phyloP scores from a whole-genome alignment of 2,113 vertebrate species.

The Phodopus roborovskii region DNA sequence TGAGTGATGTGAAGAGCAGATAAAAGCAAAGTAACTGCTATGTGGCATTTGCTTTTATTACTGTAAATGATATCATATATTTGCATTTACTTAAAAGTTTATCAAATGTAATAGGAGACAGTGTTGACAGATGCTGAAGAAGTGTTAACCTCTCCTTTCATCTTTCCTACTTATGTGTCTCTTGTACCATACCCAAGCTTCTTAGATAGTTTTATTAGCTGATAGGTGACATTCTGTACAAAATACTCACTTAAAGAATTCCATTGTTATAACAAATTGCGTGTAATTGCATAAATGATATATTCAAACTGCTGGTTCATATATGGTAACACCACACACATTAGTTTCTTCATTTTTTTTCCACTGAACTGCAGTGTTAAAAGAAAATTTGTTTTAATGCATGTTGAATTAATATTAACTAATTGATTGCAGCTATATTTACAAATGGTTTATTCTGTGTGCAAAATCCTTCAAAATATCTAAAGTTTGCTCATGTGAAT shows the following conservation, averaged over 20 bases:
- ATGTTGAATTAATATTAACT: slow-evolving; percentile 64
- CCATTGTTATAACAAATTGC: slow-evolving; percentile 53
- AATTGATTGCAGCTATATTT: slow-evolving; percentile 55
- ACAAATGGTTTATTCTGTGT: slow-evolving; percentile 14
- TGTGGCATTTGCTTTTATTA: slow-evolving; percentile 80
- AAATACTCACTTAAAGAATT: slow-evolving; percentile 65
- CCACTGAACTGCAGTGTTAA: slow-evolving; percentile 49
- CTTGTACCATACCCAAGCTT: slow-evolving; percentile 62
- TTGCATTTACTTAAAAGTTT: slow-evolving; percentile 82
- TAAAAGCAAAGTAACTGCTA: slow-evolving; percentile 80
- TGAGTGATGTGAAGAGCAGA: slow-evolving; percentile 78
- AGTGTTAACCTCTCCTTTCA: slow-evolving; percentile 82
- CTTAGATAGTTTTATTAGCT: slow-evolving; percentile 76
- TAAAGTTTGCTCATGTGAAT: slow-evolving; percentile 1
- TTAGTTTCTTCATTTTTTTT: slow-evolving; percentile 45
- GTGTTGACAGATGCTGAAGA: slow-evolving; percentile 80
- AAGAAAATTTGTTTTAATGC: slow-evolving; percentile 62
- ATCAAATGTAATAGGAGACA: slow-evolving; percentile 81
- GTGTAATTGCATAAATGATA: slow-evolving; percentile 57
- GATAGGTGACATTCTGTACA: slow-evolving; percentile 76
- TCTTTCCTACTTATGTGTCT: slow-evolving; percentile 73
- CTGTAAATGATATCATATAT: slow-evolving; percentile 80
- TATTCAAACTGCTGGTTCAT: slow-evolving; percentile 57
- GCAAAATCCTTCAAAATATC: slow-evolving; percentile 58
- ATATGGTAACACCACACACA: slow-evolving; percentile 54